Conservation (phyloP, 1,140 invertebrate species). For the Rhopalosiphum padi region DNA sequence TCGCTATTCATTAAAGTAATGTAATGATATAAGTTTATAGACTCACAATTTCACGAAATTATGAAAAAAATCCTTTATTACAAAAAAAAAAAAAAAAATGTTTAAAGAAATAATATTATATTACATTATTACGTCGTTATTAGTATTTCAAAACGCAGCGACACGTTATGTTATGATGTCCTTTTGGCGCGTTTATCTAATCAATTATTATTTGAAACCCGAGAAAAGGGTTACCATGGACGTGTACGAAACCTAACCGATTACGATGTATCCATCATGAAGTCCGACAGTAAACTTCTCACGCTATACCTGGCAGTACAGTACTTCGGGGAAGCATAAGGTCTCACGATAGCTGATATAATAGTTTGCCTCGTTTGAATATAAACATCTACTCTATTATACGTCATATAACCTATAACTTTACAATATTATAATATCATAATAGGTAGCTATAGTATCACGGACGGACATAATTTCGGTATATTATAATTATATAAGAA, state of each 20-base stretch:
- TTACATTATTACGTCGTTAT: not conserved
- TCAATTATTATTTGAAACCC: constrained; percentile 17
- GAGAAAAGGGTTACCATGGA: constrained; percentile 1
- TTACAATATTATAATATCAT: too few relatives aligned
- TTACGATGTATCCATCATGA: constrained; percentile 28
- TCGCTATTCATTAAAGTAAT: not conserved
- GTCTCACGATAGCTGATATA: not conserved
- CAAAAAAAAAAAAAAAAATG: not conserved
- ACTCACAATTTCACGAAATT: not conserved
- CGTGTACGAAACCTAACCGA: not conserved
- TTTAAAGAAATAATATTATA: constrained; percentile 1
- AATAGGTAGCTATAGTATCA: too few relatives aligned
- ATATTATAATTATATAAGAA: too few relatives aligned
- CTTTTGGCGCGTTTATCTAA: not conserved
- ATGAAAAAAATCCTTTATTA: not conserved
- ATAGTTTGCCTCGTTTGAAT: not conserved
- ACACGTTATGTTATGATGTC: not conserved
- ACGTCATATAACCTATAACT: not conserved
- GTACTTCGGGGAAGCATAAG: not conserved
- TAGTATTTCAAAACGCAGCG: not conserved
- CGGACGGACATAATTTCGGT: too few relatives aligned
- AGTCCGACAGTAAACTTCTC: constrained; percentile 1
- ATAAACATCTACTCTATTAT: not conserved
- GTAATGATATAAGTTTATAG: not conserved
- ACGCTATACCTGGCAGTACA: not conserved